Conservation (phyloP, 2,797 vertebrate genomes). For the Macropodus opercularis region DNA sequence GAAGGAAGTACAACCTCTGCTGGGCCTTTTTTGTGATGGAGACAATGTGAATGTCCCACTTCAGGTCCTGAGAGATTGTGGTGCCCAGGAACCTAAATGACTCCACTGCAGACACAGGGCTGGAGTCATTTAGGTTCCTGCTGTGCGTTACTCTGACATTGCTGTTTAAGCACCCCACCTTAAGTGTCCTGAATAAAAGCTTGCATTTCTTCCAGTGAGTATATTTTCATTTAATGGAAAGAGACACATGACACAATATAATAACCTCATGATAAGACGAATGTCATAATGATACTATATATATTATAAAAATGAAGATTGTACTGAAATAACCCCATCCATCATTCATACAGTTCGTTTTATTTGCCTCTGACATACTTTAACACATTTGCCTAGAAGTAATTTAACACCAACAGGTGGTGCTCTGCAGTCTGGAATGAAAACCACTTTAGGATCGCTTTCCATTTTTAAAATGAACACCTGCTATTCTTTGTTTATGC, state of each 20-base stretch:
- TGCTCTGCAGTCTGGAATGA: constrained; percentile 50
- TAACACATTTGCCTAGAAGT: constrained; percentile 1
- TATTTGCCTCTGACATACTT: constrained; percentile 10
- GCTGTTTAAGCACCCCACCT: constrained; percentile 11
- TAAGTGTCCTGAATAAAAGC: constrained; percentile 47
- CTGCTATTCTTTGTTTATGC: constrained; percentile 8
- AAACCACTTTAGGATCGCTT: constrained; percentile 1
- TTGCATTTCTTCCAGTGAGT: constrained; percentile 15
- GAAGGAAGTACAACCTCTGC: no score
- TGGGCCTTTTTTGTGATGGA: no score
- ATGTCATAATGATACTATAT: no score
- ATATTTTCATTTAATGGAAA: constrained; percentile 23
- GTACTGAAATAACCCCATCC: constrained; percentile 10
- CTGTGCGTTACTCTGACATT: neutral
- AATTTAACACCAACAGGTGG: constrained; percentile 63
- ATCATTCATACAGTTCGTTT: constrained; percentile 18
- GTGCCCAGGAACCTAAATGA: no score
- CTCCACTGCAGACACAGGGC: no score
- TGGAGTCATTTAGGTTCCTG: no score
- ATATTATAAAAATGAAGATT: constrained; percentile 18
- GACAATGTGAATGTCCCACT: no score
- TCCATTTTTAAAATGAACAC: constrained; percentile 22
- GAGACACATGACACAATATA: no score
- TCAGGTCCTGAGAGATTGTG: no score
- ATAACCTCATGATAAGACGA: no score